Evolutionary conservation across 2,797 vertebrate genomes (phyloP), one percentile per base, ranked within the genome.

Genomic region (Myotis vivesi): DNA sequence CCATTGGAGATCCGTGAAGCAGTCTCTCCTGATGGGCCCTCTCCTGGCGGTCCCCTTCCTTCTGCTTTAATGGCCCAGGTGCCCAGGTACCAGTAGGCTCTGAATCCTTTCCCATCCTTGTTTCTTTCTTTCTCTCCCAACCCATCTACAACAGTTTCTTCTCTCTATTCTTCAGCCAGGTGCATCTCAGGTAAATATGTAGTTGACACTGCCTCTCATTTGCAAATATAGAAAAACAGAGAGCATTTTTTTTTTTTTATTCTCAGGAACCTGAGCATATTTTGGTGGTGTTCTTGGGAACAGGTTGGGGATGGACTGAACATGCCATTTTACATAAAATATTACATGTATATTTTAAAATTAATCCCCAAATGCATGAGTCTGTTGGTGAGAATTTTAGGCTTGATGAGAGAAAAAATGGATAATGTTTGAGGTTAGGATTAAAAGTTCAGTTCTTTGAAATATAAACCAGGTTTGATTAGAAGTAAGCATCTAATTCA

Each of bases 11-110:
- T 15, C 1, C 2, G 8, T 76, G 1, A 68, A 11, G 6, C 22
- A 13, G 8, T n/a, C 36, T 41, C 5, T 36, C 51, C 9, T 19
- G 1, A 30, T 7, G 0, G 2, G 2, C 4, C 2, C 7, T 80
- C 3, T 55, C 16, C 17, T 7, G 7, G 3, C 0, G 15, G 22
- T 4, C 15, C 12, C 1, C 22, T 84, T 22, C 9, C 51, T 64
- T 36, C 15, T 44, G 6, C 16, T 68, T 36, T n/a, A 7, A 22
- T 19, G 3, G 8, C 49, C 73, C 22, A 2, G 30, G 23, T 3
- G 11, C 20, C 71, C 69, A n/a, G 41, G 28, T 5, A 49, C 1
- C 51, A 44, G 22, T 76, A n/a, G 62, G 55, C 10, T 75, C 17
- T 38, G 44, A 46, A 41, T 20, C 20, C 10, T 30, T 1, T 8